phyloP scores from a whole-genome alignment of 2,797 vertebrate species.

The Chiloscyllium punctatum region DNA sequence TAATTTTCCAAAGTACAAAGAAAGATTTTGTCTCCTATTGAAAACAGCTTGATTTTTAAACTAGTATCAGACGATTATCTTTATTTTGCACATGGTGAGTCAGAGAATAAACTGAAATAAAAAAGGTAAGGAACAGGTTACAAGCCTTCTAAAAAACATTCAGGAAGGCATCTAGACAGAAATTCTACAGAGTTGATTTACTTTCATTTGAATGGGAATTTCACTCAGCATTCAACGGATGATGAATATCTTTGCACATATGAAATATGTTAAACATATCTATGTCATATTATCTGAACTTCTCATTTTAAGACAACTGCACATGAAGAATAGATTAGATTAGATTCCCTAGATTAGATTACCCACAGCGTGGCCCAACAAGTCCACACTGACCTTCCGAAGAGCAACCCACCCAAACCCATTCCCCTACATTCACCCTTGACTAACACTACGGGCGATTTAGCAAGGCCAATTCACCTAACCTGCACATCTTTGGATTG shows the following conservation, averaged over 20 bases:
- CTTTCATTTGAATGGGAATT: not conserved
- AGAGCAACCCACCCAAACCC: too few relatives aligned
- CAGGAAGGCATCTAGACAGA: not conserved
- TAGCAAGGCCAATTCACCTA: too few relatives aligned
- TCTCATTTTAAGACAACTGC: not conserved
- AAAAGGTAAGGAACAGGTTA: not conserved
- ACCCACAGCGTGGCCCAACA: too few relatives aligned
- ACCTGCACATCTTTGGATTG: too few relatives aligned
- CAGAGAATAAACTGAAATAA: not conserved
- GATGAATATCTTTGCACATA: not conserved
- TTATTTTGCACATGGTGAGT: not conserved
- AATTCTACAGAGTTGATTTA: not conserved
- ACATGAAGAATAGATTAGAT: not conserved
- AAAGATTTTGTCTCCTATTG: not conserved
- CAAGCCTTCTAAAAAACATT: not conserved
- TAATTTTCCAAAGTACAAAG: not conserved
- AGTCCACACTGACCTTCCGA: too few relatives aligned
- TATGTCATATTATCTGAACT: not conserved
- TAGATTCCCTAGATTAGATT: too few relatives aligned
- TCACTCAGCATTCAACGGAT: not conserved
- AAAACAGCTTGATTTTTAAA: not conserved
- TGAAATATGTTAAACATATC: not conserved
- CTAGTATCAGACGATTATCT: not conserved
- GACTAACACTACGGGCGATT: too few relatives aligned
- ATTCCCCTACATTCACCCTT: too few relatives aligned